Conservation (phyloP, 2,797 vertebrate species). For the Aeoliscus strigatus region DNA sequence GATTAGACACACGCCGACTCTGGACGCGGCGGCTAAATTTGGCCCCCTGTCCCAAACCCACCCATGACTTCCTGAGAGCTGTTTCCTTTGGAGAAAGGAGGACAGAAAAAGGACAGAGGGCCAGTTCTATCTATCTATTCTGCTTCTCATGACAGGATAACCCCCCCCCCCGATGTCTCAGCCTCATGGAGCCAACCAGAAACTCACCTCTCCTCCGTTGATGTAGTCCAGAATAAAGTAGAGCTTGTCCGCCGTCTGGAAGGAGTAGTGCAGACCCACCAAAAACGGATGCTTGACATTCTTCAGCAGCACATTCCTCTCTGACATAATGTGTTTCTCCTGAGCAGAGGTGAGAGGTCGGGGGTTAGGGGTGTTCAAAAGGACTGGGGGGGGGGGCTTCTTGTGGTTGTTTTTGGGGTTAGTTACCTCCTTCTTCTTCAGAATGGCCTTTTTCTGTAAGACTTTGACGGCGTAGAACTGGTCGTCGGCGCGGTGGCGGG, state of each 20-base stretch:
- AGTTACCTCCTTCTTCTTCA: slow-evolving; percentile 99
- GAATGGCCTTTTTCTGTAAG: slow-evolving; percentile 97
- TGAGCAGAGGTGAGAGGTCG: slow-evolving; percentile 29
- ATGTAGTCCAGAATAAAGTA: slow-evolving; percentile 79
- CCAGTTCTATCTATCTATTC: slow-evolving; percentile 47
- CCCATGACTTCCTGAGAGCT: slow-evolving; percentile 69
- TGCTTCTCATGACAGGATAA: too few relatives aligned
- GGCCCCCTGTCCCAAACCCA: slow-evolving; percentile 47
- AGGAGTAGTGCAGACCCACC: slow-evolving; percentile 78
- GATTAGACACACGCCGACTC: slow-evolving; percentile 55
- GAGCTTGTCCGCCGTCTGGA: slow-evolving; percentile 74
- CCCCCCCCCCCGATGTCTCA: too few relatives aligned
- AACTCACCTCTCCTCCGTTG: slow-evolving; percentile 78
- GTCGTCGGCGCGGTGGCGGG: slow-evolving; percentile 91
- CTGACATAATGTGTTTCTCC: slow-evolving; percentile 78
- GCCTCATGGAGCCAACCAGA: too few relatives aligned
- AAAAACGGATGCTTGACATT: slow-evolving; percentile 78
- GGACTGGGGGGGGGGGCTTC: neutral
- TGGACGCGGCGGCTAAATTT: slow-evolving; percentile 68
- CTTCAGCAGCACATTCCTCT: slow-evolving; percentile 76
- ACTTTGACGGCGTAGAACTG: slow-evolving; percentile 98
- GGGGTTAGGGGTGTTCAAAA: slow-evolving; percentile 8
- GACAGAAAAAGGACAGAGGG: slow-evolving; percentile 59
- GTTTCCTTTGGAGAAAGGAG: slow-evolving; percentile 53
- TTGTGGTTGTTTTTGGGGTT: too few relatives aligned